Conservation (phyloP, 2,888 invertebrate genomes). For the Chaetoderma sp. region DNA sequence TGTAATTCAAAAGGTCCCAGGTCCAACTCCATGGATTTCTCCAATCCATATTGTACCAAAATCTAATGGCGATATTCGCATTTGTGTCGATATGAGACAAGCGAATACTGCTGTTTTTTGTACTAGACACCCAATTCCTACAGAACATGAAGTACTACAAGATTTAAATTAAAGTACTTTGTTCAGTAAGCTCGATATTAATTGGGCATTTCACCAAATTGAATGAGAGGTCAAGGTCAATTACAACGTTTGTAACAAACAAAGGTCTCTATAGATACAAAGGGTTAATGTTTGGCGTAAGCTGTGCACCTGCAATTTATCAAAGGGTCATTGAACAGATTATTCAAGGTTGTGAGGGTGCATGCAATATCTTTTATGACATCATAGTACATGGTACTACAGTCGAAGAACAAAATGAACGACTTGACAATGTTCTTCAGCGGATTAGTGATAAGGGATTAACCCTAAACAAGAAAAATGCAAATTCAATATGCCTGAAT, state of each 20-base stretch:
- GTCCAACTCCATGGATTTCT: constrained; percentile 23
- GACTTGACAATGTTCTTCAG: constrained; percentile 26
- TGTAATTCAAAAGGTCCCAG: constrained; percentile 19
- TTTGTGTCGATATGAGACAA: too few species aligned
- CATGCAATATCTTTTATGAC: constrained; percentile 29
- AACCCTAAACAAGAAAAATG: constrained; percentile 38
- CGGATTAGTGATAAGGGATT: constrained; percentile 28
- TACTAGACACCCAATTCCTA: constrained; percentile 31
- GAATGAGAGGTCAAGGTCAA: constrained; percentile 10
- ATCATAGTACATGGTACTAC: constrained; percentile 36
- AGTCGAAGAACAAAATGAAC: constrained; percentile 29
- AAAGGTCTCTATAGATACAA: constrained; percentile 29
- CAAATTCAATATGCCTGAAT: constrained; percentile 31
- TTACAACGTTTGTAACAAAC: constrained; percentile 23
- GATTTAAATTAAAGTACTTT: constrained; percentile 31
- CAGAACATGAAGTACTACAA: constrained; percentile 30
- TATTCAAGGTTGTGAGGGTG: constrained; percentile 27
- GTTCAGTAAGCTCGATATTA: constrained; percentile 38
- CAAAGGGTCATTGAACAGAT: constrained; percentile 14
- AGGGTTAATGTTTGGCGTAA: constrained; percentile 27
- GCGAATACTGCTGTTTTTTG: constrained; percentile 27
- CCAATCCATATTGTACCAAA: too few species aligned
- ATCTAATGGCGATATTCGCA: too few species aligned
- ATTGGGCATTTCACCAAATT: constrained; percentile 22
- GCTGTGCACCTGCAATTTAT: constrained; percentile 20